Percentiles rank a stretch among this genome's conserved stretches.
Conservation (phyloP, 2,888 invertebrate genomes). For the Acleris holmiana region DNA sequence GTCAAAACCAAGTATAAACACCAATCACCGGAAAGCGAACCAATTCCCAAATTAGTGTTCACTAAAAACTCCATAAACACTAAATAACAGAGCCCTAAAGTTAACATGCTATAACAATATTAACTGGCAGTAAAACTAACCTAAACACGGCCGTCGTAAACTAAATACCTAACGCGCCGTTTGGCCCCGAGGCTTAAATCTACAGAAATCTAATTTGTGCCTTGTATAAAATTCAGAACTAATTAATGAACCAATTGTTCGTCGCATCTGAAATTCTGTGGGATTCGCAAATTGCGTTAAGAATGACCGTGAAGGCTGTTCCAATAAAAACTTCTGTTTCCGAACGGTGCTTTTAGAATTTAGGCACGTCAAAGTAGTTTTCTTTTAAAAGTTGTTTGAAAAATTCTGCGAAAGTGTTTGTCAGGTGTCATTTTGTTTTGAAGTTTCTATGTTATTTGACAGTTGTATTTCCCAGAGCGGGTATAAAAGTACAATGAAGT, state of each 20-base stretch:
- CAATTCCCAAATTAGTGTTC: constrained; percentile 8
- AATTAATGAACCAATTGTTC: constrained; percentile 34
- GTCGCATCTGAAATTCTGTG: constrained; percentile 19
- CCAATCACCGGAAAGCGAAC: constrained; percentile 1
- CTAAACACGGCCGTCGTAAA: constrained; percentile 13
- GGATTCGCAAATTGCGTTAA: constrained; percentile 10
- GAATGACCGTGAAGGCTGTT: constrained; percentile 6
- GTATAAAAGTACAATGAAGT: no score
- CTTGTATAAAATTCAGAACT: constrained; percentile 33
- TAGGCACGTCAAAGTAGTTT: neutral
- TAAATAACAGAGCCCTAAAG: constrained; percentile 5
- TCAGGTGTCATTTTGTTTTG: no score
- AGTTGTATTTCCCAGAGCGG: no score
- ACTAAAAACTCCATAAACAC: constrained; percentile 1
- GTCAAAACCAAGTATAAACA: neutral
- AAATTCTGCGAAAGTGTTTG: no score
- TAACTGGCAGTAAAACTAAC: neutral
- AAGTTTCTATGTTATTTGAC: no score
- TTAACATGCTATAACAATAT: constrained; percentile 15
- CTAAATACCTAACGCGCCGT: constrained; percentile 9
- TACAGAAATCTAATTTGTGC: constrained; percentile 33
- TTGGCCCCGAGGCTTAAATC: constrained; percentile 15
- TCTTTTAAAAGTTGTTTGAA: neutral
- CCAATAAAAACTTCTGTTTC: neutral
- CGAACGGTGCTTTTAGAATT: neutral